These are phyloP conservation scores for Pseudopipra pipra DNA, from an alignment of 2,113 vertebrate species.

Conservation along the genomic window DNA sequence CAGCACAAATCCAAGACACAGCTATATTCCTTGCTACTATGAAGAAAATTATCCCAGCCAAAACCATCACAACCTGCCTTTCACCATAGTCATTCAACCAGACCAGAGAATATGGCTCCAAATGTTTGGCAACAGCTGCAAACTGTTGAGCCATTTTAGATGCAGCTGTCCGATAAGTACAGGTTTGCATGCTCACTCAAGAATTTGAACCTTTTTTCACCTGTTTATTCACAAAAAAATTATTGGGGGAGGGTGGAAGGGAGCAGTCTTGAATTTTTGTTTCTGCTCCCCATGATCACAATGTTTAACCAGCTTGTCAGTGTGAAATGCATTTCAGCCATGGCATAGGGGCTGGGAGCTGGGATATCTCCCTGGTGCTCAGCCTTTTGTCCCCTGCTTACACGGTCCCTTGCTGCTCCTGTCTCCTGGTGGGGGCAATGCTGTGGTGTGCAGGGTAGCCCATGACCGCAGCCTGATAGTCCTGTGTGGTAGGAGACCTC, in stretches of 20 bases:
- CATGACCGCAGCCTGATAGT: neutral
- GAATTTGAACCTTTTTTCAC: neutral
- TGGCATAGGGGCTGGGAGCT: neutral
- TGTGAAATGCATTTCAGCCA: neutral
- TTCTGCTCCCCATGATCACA: neutral
- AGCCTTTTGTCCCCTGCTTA: neutral
- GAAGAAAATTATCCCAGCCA: neutral
- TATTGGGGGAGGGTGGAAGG: neutral
- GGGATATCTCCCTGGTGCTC: neutral
- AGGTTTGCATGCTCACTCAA: neutral
- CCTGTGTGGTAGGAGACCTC: neutral
- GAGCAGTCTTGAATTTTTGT: neutral
- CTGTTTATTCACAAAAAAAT: neutral
- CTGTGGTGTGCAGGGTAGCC: rapidly evolving
- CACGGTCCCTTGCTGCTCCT: rapidly evolving
- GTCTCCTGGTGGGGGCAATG: neutral
- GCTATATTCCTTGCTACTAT: neutral
- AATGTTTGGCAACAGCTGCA: neutral
- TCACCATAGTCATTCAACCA: neutral
- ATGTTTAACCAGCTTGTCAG: rapidly evolving
- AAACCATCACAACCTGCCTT: neutral
- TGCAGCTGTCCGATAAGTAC: neutral
- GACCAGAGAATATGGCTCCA: neutral
- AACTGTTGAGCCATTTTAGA: neutral
- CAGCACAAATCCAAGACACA: neutral